Evolutionary conservation across 2,113 vertebrate species (phyloP).

Genomic region (Upupa epops): DNA sequence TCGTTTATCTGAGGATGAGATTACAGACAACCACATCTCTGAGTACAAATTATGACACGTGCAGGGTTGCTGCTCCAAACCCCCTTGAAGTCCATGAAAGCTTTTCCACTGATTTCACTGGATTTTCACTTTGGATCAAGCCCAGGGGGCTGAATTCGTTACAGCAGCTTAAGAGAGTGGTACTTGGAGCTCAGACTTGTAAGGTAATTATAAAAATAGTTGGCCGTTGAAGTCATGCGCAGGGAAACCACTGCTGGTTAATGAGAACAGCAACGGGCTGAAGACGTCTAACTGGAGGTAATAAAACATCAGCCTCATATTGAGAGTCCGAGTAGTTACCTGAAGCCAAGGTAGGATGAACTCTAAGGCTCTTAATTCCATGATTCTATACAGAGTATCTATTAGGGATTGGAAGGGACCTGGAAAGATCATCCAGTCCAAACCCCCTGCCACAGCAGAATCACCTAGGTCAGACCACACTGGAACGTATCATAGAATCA

Average conservation of each 20-base stretch:
- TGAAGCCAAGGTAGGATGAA: background rate
- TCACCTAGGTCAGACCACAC: too few relatives aligned
- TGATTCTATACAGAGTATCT: too few relatives aligned
- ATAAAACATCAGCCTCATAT: slow-evolving; percentile 42
- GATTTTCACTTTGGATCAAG: slow-evolving; percentile 20
- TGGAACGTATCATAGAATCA: too few relatives aligned
- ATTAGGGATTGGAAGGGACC: too few relatives aligned
- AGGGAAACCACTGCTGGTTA: slow-evolving; percentile 47
- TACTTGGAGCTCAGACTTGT: slow-evolving; percentile 42
- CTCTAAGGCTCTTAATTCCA: background rate
- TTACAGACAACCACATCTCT: slow-evolving; percentile 7
- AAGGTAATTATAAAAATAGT: slow-evolving; percentile 54
- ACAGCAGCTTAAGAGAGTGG: background rate
- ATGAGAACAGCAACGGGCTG: slow-evolving; percentile 39
- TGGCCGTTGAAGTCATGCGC: slow-evolving; percentile 36
- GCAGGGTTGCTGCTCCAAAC: background rate
- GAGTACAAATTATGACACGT: background rate
- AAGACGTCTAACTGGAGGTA: slow-evolving; percentile 55
- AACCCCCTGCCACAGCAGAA: too few relatives aligned
- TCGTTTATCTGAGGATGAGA: background rate
- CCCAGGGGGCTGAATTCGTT: slow-evolving; percentile 27
- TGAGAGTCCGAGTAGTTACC: slow-evolving; percentile 2
- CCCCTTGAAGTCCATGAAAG: background rate
- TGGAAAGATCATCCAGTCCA: too few relatives aligned
- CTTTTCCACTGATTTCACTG: background rate